Evolutionary conservation across 1,140 invertebrate species (phyloP).

Genomic region (Drosophila pseudoananassae): DNA sequence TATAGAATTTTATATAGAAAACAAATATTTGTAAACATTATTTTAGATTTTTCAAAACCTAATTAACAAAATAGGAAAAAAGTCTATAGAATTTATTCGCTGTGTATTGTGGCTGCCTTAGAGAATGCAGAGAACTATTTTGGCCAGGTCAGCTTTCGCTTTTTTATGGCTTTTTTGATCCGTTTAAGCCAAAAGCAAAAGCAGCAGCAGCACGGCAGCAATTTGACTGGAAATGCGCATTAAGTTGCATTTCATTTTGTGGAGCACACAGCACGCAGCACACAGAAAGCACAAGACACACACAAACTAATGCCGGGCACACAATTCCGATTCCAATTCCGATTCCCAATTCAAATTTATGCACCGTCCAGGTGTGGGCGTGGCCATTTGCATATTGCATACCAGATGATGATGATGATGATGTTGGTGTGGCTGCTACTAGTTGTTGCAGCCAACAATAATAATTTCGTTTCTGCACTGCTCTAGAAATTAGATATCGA

Average conservation of each 20-base stretch:
- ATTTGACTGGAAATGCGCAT: conserved; percentile 65
- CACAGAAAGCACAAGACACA: conserved; percentile 1
- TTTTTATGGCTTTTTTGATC: conserved; percentile 41
- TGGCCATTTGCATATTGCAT: conserved; percentile 48
- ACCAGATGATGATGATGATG: background rate
- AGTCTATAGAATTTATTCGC: background rate
- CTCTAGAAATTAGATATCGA: background rate
- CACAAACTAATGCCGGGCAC: background rate
- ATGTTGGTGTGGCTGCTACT: conserved; percentile 3
- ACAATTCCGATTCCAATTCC: background rate
- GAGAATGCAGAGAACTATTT: conserved; percentile 55
- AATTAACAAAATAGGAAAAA: no score
- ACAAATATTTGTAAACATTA: no score
- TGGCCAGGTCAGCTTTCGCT: conserved; percentile 58
- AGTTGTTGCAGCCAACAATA: background rate
- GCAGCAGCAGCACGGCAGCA: conserved; percentile 20
- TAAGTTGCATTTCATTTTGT: conserved; percentile 63
- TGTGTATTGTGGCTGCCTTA: background rate
- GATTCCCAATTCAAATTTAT: conserved; percentile 66
- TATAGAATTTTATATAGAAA: no score
- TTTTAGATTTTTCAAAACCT: no score
- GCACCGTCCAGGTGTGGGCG: conserved; percentile 42
- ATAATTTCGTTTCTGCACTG: background rate
- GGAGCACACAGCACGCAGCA: conserved; percentile 25
- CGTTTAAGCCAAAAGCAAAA: conserved; percentile 6